phyloP scores from a whole-genome alignment of 2,113 vertebrate genomes.

The Engraulis encrasicolus region DNA sequence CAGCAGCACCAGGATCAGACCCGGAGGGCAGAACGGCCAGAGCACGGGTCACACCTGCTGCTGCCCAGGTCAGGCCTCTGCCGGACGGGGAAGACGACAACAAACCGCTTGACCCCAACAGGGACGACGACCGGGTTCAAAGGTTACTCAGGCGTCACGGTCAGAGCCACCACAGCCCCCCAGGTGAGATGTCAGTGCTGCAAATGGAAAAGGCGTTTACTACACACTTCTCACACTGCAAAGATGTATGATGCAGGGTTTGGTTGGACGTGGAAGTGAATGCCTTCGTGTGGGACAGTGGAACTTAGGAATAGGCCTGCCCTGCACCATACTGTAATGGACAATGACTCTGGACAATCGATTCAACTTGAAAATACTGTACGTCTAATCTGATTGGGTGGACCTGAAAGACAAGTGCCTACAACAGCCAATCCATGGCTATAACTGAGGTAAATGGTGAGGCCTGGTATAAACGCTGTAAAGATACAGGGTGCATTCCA shows the following conservation, averaged over 20 bases:
- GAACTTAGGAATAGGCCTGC: no score
- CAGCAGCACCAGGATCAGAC: slow-evolving; percentile 57
- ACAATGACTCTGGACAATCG: no score
- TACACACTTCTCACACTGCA: background rate
- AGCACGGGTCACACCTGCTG: background rate
- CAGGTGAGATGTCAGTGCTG: background rate
- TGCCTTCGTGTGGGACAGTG: no score
- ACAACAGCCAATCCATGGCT: no score
- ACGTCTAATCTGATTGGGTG: no score
- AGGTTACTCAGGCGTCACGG: slow-evolving; percentile 81
- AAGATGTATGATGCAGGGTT: background rate
- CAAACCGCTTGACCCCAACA: slow-evolving; percentile 82
- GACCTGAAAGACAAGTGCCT: no score
- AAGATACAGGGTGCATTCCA: no score
- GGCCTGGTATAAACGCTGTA: no score
- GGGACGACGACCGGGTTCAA: slow-evolving; percentile 81
- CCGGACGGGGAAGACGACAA: slow-evolving; percentile 83
- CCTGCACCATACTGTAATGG: no score
- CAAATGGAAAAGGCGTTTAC: background rate
- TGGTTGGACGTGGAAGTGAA: no score
- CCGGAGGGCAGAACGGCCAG: background rate
- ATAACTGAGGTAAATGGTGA: no score
- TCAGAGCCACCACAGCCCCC: slow-evolving; percentile 27
- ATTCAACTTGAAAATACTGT: no score
- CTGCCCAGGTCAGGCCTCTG: slow-evolving; percentile 73